Evolutionary conservation across 2,797 vertebrate species (phyloP).

Genomic region (Girardinus metallicus): DNA sequence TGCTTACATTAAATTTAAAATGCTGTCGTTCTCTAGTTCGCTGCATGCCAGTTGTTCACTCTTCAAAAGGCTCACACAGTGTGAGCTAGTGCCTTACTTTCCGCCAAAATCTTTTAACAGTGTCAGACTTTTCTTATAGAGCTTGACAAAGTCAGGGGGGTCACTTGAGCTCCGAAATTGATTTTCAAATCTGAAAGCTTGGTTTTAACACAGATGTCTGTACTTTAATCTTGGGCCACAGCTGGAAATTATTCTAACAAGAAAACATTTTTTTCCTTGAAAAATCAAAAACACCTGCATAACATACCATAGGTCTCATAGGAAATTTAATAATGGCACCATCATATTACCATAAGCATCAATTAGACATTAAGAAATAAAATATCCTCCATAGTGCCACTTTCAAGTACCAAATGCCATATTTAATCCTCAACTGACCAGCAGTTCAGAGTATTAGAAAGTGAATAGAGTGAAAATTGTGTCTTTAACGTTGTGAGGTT

Average conservation of each 20-base stretch:
- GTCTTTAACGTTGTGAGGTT: slow-evolving; percentile 24
- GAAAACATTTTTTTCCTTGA: not conserved
- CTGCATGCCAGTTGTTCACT: slow-evolving; percentile 47
- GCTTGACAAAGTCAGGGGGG: slow-evolving; percentile 57
- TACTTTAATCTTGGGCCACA: not conserved
- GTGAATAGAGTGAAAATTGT: slow-evolving; percentile 50
- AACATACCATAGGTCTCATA: not conserved
- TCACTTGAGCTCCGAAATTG: slow-evolving; percentile 40
- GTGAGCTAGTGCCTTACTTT: slow-evolving; percentile 36
- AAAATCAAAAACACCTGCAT: not conserved
- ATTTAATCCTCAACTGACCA: slow-evolving; percentile 50
- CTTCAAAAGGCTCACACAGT: slow-evolving; percentile 20
- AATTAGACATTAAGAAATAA: slow-evolving; percentile 6
- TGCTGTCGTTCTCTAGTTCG: slow-evolving; percentile 48
- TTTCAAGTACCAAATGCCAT: slow-evolving; percentile 39
- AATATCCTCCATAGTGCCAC: not conserved
- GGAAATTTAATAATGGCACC: not conserved
- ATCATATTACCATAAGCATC: not conserved
- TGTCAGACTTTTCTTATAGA: slow-evolving; percentile 53
- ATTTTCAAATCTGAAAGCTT: slow-evolving; percentile 32
- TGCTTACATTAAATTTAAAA: slow-evolving; percentile 61
- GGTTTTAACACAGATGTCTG: not conserved
- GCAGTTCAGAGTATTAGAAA: slow-evolving; percentile 55
- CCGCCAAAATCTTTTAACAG: slow-evolving; percentile 41
- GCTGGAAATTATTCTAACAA: not conserved